Conservation (phyloP, 1,140 invertebrate genomes). For the Fopius arisanus region DNA sequence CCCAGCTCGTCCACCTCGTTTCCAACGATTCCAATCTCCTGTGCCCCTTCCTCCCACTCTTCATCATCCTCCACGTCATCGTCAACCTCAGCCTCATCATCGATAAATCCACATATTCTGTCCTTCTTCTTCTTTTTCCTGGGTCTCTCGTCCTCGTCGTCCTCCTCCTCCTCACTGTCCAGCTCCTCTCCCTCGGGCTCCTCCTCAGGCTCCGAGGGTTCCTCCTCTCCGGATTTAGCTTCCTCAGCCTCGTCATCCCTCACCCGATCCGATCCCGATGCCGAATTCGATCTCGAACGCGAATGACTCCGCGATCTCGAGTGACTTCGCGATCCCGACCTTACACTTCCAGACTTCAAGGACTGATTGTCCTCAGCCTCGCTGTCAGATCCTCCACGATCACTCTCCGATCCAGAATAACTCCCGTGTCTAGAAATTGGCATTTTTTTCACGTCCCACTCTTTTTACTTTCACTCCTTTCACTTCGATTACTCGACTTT, state of each 20-base stretch:
- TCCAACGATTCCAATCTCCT: slow-evolving; percentile 85
- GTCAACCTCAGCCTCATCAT: slow-evolving; percentile 94
- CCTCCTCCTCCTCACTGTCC: slow-evolving; percentile 63
- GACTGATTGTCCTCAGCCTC: slow-evolving; percentile 40
- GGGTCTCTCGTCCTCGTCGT: slow-evolving; percentile 64
- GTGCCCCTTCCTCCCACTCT: slow-evolving; percentile 93
- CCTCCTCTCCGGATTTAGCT: slow-evolving; percentile 43
- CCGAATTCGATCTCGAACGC: slow-evolving; percentile 43
- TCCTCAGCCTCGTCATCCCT: slow-evolving; percentile 50
- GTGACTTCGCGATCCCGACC: slow-evolving; percentile 38
- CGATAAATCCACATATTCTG: slow-evolving; percentile 86
- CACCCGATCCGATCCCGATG: slow-evolving; percentile 44
- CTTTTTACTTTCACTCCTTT: neutral
- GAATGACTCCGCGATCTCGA: slow-evolving; percentile 42
- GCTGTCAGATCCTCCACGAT: slow-evolving; percentile 42
- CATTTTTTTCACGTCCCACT: neutral
- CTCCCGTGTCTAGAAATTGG: neutral
- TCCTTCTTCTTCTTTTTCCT: slow-evolving; percentile 80
- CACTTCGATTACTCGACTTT: neutral
- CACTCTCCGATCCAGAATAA: slow-evolving; percentile 46
- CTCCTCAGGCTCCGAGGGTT: slow-evolving; percentile 47
- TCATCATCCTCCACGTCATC: slow-evolving; percentile 94
- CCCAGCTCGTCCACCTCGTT: slow-evolving; percentile 90
- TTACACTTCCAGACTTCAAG: slow-evolving; percentile 40
- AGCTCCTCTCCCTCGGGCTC: slow-evolving; percentile 52